Conservation (phyloP, 2,797 vertebrate species). For the Girardinus metallicus region DNA sequence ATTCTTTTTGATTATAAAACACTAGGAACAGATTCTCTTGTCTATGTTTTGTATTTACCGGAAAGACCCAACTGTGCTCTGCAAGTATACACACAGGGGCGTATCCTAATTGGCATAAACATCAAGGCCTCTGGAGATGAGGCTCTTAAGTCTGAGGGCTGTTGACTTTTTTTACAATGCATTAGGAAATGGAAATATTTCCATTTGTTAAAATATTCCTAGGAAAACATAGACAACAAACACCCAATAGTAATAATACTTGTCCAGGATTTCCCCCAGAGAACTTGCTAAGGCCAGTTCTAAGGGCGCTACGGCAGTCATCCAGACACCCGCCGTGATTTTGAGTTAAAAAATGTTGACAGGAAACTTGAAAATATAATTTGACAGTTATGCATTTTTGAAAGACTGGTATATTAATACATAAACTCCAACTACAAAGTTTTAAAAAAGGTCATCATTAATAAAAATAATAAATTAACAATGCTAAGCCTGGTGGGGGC, state of each 20-base stretch:
- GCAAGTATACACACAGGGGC: neutral
- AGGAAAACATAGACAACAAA: slow-evolving; percentile 11
- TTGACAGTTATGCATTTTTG: no score
- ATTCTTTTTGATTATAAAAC: slow-evolving; percentile 11
- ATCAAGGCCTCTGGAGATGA: slow-evolving; percentile 11
- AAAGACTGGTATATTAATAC: no score
- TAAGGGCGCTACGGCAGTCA: no score
- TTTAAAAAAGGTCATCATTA: no score
- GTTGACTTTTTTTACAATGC: neutral
- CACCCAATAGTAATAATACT: neutral
- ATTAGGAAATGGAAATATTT: neutral
- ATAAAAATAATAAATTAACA: no score
- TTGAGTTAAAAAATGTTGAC: no score
- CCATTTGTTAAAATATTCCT: slow-evolving; percentile 3
- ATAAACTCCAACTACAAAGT: no score
- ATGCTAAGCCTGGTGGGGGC: no score
- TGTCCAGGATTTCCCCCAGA: neutral
- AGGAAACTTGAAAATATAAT: no score
- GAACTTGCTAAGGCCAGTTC: no score
- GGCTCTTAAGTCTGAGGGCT: neutral
- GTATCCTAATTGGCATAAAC: slow-evolving; percentile 29
- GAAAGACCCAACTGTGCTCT: neutral
- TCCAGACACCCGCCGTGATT: no score
- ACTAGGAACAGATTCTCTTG: neutral
- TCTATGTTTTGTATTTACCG: slow-evolving; percentile 7